A percentile compares a stretch with the other conserved stretches of the same genome.
Conservation (phyloP, 1,140 invertebrate genomes). For the Drosophila tropicalis region DNA sequence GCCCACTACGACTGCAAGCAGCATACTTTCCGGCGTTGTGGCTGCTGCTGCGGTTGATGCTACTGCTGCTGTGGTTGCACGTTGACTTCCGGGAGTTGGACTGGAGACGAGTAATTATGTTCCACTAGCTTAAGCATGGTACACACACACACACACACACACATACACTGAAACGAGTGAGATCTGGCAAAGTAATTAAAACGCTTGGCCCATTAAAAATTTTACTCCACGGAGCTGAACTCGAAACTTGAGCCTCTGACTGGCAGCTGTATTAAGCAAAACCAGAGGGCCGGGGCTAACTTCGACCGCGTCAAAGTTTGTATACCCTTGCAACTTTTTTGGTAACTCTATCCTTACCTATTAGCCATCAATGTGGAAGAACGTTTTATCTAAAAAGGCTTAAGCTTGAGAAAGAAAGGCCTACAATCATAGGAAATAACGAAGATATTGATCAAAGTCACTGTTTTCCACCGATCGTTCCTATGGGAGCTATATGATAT, state of each 20-base stretch:
- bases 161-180: not conserved
- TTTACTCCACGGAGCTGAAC: slow-evolving; percentile 74
- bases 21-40: slow-evolving; percentile 71
- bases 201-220: slow-evolving; percentile 81
- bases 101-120: slow-evolving; percentile 78
- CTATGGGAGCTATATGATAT: too few relatives aligned
- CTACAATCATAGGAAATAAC: too few relatives aligned
- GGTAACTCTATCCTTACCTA: too few relatives aligned
- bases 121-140: slow-evolving; percentile 73
- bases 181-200: slow-evolving; percentile 74
- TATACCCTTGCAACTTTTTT: too few relatives aligned
- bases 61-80: slow-evolving; percentile 34
- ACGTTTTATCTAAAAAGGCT: too few relatives aligned
- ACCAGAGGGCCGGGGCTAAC: too few relatives aligned
- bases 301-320: too few relatives aligned
- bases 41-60: slow-evolving; percentile 43
- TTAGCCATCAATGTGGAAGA: too few relatives aligned
- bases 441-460: too few relatives aligned
- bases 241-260: slow-evolving; percentile 74
- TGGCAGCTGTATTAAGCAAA: slow-evolving; percentile 45
- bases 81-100: slow-evolving; percentile 74
- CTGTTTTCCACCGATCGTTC: too few relatives aligned
- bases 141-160: slow-evolving; percentile 25
- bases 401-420: too few relatives aligned
- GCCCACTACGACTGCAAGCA: slow-evolving; percentile 49